These are phyloP conservation scores for Ceramica pisi DNA, from an alignment of 2,888 invertebrate species.

Conservation along the genomic window DNA sequence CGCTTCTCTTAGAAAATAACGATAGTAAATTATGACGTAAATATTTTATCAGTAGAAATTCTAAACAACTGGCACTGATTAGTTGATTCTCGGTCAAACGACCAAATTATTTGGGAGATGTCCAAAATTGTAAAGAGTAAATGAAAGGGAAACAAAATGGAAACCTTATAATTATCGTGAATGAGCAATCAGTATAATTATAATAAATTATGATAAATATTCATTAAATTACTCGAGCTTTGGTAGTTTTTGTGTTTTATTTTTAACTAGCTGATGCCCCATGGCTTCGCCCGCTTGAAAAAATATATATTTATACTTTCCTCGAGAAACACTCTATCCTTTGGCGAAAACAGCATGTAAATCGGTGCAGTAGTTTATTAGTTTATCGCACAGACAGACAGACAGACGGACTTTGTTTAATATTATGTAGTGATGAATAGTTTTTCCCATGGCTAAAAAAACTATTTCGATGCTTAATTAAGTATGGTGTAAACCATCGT, in stretches of 20 bases:
- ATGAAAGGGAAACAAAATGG: conserved; percentile 30
- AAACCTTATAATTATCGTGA: conserved; percentile 2
- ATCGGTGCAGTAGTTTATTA: too few species aligned
- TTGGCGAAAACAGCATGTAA: too few species aligned
- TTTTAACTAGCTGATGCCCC: background rate
- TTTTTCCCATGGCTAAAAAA: too few species aligned
- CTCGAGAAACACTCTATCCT: too few species aligned
- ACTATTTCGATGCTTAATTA: too few species aligned
- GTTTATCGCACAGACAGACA: too few species aligned
- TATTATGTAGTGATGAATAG: too few species aligned
- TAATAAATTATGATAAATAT: conserved; percentile 14
- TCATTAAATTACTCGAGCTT: background rate
- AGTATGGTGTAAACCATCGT: too few species aligned
- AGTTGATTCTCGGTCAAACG: conserved; percentile 16
- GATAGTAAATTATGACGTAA: background rate
- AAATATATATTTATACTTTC: too few species aligned
- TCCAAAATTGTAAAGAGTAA: conserved; percentile 21
- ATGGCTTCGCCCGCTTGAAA: too few species aligned
- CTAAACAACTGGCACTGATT: conserved; percentile 21
- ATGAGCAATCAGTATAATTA: conserved; percentile 34
- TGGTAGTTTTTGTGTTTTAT: background rate
- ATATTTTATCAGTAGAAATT: conserved; percentile 17
- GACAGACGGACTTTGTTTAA: too few species aligned
- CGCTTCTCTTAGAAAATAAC: background rate
- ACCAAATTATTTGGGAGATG: conserved; percentile 20